Conservation (phyloP, 2,888 invertebrate genomes). For the Latheticus oryzae region DNA sequence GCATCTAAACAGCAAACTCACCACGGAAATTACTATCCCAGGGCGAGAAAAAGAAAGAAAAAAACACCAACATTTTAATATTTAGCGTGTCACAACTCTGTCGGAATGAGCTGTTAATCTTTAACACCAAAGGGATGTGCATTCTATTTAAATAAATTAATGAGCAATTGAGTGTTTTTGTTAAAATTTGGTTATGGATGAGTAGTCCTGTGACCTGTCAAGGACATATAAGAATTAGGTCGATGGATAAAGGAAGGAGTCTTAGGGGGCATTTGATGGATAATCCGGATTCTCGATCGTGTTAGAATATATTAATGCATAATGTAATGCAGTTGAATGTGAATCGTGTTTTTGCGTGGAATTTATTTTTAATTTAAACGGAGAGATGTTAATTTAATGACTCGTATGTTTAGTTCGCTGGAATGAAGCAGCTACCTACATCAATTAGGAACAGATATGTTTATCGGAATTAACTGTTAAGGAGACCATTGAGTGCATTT, state of each 20-base stretch:
- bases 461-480: slow-evolving; percentile 41
- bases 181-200: too few species aligned
- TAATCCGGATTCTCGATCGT: too few species aligned
- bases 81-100: slow-evolving; percentile 24
- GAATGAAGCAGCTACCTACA: slow-evolving; percentile 42
- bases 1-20: slow-evolving; percentile 24
- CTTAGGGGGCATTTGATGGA: too few species aligned
- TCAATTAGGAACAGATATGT: slow-evolving; percentile 42
- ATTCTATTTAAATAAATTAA: slow-evolving; percentile 8
- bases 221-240: too few species aligned
- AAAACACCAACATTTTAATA: slow-evolving; percentile 7
- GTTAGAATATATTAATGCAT: slow-evolving; percentile 2
- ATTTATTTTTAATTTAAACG: slow-evolving; percentile 31
- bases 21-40: slow-evolving; percentile 17
- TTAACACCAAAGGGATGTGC: slow-evolving; percentile 2
- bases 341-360: slow-evolving; percentile 26
- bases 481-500: slow-evolving; percentile 8
- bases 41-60: slow-evolving; percentile 10
- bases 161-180: background rate
- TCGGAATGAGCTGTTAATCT: slow-evolving; percentile 27
- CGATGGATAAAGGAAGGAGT: too few species aligned
- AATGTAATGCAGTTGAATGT: background rate
- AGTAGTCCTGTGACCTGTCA: too few species aligned
- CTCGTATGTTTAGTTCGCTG: slow-evolving; percentile 27
- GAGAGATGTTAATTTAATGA: slow-evolving; percentile 38